Evolutionary conservation across 2,888 invertebrate genomes (phyloP).

Genomic region (Nymphalis urticae): DNA sequence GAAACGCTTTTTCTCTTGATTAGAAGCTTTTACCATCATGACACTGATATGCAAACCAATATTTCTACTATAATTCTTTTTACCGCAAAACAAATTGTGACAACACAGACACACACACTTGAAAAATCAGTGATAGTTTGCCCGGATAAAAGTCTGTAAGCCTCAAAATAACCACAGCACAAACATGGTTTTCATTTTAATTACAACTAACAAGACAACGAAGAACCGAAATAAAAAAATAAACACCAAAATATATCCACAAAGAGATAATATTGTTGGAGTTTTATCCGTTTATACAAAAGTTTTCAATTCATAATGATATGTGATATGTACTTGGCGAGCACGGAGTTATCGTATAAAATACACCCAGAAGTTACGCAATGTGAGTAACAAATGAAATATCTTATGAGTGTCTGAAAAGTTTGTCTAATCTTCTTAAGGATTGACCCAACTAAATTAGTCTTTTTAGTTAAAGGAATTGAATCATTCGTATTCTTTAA

Average conservation of each 20-base stretch:
- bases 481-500: conserved; percentile 10
- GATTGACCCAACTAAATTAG: conserved; percentile 19
- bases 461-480: conserved; percentile 11
- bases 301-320: conserved; percentile 4
- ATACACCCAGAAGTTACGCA: conserved; percentile 23
- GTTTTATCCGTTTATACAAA: background rate
- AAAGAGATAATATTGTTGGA: background rate
- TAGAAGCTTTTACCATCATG: too few relatives aligned
- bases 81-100: too few relatives aligned
- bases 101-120: too few relatives aligned
- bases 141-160: too few relatives aligned
- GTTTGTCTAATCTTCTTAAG: conserved; percentile 44
- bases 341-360: conserved; percentile 17
- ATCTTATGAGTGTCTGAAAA: conserved; percentile 39
- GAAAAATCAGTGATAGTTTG: too few relatives aligned
- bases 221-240: too few relatives aligned
- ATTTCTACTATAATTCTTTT: too few relatives aligned
- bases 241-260: background rate
- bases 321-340: conserved; percentile 15
- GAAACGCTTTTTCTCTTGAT: too few relatives aligned
- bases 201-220: too few relatives aligned
- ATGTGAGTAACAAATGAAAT: conserved; percentile 27
- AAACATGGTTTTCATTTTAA: too few relatives aligned
- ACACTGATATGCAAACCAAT: too few relatives aligned
- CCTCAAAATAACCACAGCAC: too few relatives aligned